Evolutionary conservation across 2,888 invertebrate species (phyloP).

Genomic region (Pachliopta kotzebuea): DNA sequence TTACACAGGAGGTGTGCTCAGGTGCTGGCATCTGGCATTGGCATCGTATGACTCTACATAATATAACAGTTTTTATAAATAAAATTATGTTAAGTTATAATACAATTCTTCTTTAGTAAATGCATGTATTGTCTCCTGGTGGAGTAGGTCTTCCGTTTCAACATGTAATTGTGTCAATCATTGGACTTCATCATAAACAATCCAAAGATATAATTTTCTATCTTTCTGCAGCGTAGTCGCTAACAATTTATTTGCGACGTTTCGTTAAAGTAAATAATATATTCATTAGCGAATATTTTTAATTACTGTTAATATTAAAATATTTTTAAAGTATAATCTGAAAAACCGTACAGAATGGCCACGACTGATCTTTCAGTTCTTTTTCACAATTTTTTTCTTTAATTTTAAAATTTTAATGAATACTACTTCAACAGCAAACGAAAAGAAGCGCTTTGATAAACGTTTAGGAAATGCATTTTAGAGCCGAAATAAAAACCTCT

Average conservation of each 20-base stretch:
- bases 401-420: neutral
- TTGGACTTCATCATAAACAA: too few relatives aligned
- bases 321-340: neutral
- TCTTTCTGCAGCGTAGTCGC: too few relatives aligned
- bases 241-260: too few relatives aligned
- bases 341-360: neutral
- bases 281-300: neutral
- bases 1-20: slow-evolving; percentile 22
- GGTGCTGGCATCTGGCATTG: slow-evolving; percentile 23
- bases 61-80: neutral
- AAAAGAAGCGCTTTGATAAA: slow-evolving; percentile 5
- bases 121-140: too few relatives aligned
- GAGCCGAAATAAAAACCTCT: slow-evolving; percentile 1
- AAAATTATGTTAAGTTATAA: too few relatives aligned
- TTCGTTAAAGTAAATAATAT: neutral
- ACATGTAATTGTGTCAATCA: too few relatives aligned
- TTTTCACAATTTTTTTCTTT: neutral
- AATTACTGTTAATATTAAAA: neutral
- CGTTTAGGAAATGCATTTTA: neutral
- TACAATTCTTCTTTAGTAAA: too few relatives aligned
- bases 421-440: neutral
- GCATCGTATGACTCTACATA: slow-evolving; percentile 8
- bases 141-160: too few relatives aligned
- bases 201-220: too few relatives aligned
- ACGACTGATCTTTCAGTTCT: neutral